These are phyloP conservation scores for Caenorhabditis auriculariae DNA, from an alignment of 2,888 invertebrate genomes.

Conservation along the genomic window DNA sequence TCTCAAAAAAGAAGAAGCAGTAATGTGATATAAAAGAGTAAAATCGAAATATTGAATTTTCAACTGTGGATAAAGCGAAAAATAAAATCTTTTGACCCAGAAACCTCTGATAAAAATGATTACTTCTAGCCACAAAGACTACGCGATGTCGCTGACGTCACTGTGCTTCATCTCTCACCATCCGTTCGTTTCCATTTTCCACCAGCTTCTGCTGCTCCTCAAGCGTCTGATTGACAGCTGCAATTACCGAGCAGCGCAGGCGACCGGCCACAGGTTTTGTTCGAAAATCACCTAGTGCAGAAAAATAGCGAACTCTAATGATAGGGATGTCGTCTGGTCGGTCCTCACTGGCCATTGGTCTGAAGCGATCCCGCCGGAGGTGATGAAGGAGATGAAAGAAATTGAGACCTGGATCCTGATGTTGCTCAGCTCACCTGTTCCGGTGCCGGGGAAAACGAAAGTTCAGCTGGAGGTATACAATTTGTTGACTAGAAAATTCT, in stretches of 20 bases:
- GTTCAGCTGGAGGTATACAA: conserved; percentile 68
- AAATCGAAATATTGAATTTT: too few relatives aligned
- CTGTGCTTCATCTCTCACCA: conserved; percentile 97
- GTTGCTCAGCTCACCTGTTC: conserved; percentile 92
- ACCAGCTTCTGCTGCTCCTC: conserved; percentile 92
- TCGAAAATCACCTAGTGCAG: neutral
- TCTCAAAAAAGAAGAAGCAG: too few relatives aligned
- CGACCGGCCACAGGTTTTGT: conserved; percentile 35
- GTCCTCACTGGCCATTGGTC: conserved; percentile 74
- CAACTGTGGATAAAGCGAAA: too few relatives aligned
- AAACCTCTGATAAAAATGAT: too few relatives aligned
- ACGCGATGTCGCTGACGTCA: conserved; percentile 79
- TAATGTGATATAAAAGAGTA: too few relatives aligned
- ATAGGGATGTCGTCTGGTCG: conserved; percentile 93
- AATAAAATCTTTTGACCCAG: conserved; percentile 17
- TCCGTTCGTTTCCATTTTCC: conserved; percentile 96
- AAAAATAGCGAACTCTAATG: conserved; percentile 6
- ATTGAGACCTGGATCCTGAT: conserved; percentile 98
- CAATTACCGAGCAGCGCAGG: conserved; percentile 74
- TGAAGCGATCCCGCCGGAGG: conserved; percentile 74
- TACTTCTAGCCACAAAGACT: conserved; percentile 31
- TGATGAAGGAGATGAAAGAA: conserved; percentile 92
- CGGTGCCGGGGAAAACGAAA: conserved; percentile 93
- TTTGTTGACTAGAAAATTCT: too few relatives aligned
- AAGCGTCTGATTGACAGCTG: conserved; percentile 95